Conservation (phyloP, 2,797 vertebrate genomes). For the Scolopax rusticola region DNA sequence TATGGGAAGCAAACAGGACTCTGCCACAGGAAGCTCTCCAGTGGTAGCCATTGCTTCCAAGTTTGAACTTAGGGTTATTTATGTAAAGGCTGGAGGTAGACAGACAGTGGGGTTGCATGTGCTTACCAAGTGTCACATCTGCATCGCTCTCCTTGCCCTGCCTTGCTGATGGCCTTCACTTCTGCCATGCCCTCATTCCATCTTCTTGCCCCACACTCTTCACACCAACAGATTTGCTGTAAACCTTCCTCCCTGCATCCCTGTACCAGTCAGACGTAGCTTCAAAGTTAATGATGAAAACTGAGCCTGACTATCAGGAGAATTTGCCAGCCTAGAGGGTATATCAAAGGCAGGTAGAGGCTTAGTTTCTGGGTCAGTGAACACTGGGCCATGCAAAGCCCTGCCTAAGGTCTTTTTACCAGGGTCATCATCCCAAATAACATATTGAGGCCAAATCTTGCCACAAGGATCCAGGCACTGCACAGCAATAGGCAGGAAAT, state of each 20-base stretch:
- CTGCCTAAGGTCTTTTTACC: neutral
- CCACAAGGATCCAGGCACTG: neutral
- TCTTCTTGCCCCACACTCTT: neutral
- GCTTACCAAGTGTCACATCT: rapidly evolving
- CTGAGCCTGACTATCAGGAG: neutral
- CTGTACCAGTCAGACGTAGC: neutral
- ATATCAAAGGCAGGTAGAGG: neutral
- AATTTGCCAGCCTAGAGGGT: neutral
- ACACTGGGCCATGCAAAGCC: neutral
- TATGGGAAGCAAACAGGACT: neutral
- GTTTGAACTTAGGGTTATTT: neutral
- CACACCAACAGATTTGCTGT: neutral
- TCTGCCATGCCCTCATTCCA: neutral
- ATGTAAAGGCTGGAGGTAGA: neutral
- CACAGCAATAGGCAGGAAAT: neutral
- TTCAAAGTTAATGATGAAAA: neutral
- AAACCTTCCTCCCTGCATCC: neutral
- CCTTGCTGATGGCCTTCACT: neutral
- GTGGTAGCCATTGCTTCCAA: neutral
- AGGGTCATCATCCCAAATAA: neutral
- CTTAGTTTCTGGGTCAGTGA: neutral
- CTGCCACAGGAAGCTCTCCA: neutral
- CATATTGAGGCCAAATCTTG: neutral
- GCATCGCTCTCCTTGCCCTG: neutral
- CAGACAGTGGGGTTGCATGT: neutral